Evolutionary conservation across 1,140 invertebrate genomes (phyloP), one percentile per base, ranked within the genome.

Genomic region (Microplitis demolitor): DNA sequence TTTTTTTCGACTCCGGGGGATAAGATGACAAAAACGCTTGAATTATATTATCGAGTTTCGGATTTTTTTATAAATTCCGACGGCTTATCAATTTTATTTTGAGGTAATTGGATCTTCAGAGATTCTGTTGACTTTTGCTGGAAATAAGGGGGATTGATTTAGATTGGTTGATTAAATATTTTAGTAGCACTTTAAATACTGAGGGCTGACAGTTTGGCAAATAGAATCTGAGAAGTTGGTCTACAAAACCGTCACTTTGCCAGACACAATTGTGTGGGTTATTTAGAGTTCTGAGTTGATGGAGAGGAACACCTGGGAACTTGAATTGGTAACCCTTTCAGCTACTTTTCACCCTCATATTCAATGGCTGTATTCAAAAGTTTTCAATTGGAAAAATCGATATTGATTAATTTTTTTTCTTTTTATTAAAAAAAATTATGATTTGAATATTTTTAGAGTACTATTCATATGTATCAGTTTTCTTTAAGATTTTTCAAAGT

Each of bases 241-340:
- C 39, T 45, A 45, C 69, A 34, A 64, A 58, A 75, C 67, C 69
- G 60, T 75, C 74, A 72, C 69, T 72, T 24, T 24, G 24, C 61
- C 63, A 66, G 24, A 34, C 56, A 24, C 24, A 24, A 24, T 24
- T 24, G 24, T 24, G 24, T 58, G 71, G 69, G 39, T 45, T 45
- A 45, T 45, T 45, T 45, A 45, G 58, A 75, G 34, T 24, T 75
- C 69, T 66, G 71, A 71, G 71, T 74, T 45, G 39, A 45, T 45
- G 39, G 39, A 45, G 39, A 45, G n/a, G 64, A 35, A 72, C 74
- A 75, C 74, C 69, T 75, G 74, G 74, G 24, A 39, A 53, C 54
- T 50, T 33, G 61, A 58, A 69, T 69, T 71, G 69, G 60, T 60
- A 71, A 71, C 69, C 69, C 69, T 63, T 71, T 71, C 39, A 61